Base-by-base conservation (phyloP, 2,888 invertebrate species). In the Incurvaria masculella region DNA sequence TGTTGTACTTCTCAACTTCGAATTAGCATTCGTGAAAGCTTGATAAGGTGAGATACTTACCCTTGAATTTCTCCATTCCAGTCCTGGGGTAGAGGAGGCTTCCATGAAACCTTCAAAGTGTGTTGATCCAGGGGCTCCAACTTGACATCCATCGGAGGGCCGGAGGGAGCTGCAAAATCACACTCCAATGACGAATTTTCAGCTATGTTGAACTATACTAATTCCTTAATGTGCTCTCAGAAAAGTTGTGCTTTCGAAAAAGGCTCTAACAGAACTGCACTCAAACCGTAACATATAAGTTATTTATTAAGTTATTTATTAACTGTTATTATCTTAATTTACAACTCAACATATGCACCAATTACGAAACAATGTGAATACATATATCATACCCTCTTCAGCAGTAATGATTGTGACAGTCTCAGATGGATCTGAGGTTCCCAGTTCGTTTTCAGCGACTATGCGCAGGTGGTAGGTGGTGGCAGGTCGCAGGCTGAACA, bases 401-500 rank as follows among this genome's bases (percentile, higher is more conserved):
- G 95, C 94, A 21, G 97, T 97, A 53, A 95, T 95, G 54, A 97
- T 96, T 2, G 91, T 91, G 2, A 96, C 94, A 2, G 91, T 89
- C 62, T 95, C 94, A 1, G 96, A 96, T 2, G 94, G 91, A 56
- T 91, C 90, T 23, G 96, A 95, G n/a, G 87, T 85, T 47, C 97
- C 96, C 52, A 96, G 87, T 68, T 92, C 92, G 62, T 97, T 97
- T 73, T 95, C 93, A 49, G 95, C 95, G 2, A 94, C 90, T 61
- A 97, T 92, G 55, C 94, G 82, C 57, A 96, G 86, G 64, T 96
- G 94, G 65, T 97, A 97, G 1, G 93, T 92, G 2, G 95, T 95
- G 26, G 94, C 93, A 21, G 95, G 95, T 58, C 89, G 83, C 8
- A 95, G 79, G 63, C 91, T 93, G 65, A 90, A 91, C 10, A 94